These are phyloP conservation scores for Mesembrinibis cayennensis DNA, from an alignment of 2,113 vertebrate genomes.

Conservation along the genomic window DNA sequence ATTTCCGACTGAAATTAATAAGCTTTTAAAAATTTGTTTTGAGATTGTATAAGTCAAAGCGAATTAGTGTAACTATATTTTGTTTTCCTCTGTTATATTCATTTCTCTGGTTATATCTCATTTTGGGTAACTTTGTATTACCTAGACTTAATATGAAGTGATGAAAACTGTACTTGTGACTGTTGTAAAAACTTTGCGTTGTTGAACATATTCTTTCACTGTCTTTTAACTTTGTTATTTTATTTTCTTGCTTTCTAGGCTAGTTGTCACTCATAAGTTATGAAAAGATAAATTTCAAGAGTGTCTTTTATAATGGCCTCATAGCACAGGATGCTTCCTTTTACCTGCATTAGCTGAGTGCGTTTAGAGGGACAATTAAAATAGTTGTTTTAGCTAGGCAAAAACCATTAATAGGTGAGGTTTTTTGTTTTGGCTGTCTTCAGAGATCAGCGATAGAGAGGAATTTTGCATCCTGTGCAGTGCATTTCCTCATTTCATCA, in stretches of 20 bases:
- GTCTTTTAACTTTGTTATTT: neutral
- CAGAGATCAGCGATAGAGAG: neutral
- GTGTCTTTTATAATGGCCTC: neutral
- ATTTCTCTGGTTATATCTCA: neutral
- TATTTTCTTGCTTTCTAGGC: neutral
- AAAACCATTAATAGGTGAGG: neutral
- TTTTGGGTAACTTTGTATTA: neutral
- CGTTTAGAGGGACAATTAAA: neutral
- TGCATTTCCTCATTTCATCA: neutral
- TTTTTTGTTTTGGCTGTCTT: neutral
- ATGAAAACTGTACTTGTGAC: neutral
- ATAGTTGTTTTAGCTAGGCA: neutral
- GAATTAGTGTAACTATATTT: neutral
- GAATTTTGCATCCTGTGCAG: neutral
- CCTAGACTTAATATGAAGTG: neutral
- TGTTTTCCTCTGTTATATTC: neutral
- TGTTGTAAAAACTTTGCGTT: neutral
- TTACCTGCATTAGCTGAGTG: neutral
- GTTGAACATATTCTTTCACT: neutral
- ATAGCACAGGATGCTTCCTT: neutral
- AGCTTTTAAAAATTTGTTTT: neutral
- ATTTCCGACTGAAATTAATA: neutral
- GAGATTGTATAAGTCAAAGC: neutral
- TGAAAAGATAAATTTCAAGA: neutral
- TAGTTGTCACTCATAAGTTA: neutral